Evolutionary conservation across 2,888 invertebrate species (phyloP).

Genomic region (Epistrophe grossulariae): DNA sequence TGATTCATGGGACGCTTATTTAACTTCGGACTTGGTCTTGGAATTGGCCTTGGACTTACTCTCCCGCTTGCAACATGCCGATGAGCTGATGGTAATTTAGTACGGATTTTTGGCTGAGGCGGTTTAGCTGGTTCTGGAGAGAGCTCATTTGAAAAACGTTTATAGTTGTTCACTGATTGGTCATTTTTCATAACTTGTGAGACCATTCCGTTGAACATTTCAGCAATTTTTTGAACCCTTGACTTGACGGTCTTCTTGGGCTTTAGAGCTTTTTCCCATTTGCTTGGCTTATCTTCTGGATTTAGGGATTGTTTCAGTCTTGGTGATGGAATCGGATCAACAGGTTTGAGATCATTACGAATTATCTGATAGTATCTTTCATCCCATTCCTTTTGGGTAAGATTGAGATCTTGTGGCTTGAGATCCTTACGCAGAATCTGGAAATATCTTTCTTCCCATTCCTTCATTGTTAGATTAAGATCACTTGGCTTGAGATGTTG

Average conservation of each 20-base stretch:
- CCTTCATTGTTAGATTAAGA: slow-evolving; percentile 20
- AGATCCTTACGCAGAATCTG: slow-evolving; percentile 31
- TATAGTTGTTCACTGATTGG: slow-evolving; percentile 74
- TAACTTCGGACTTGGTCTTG: slow-evolving; percentile 48
- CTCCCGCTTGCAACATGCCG: neutral
- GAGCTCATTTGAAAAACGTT: slow-evolving; percentile 77
- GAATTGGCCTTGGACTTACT: slow-evolving; percentile 20
- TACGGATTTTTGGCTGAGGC: slow-evolving; percentile 28
- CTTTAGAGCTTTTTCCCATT: slow-evolving; percentile 32
- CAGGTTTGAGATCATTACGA: slow-evolving; percentile 15
- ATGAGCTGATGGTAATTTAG: neutral
- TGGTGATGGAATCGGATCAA: neutral
- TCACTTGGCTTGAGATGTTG: slow-evolving; percentile 27
- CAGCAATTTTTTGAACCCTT: slow-evolving; percentile 81
- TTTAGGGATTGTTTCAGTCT: neutral
- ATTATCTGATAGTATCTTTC: slow-evolving; percentile 37
- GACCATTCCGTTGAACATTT: slow-evolving; percentile 81
- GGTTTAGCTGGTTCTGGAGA: slow-evolving; percentile 39
- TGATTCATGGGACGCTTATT: neutral
- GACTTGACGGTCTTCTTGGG: slow-evolving; percentile 56
- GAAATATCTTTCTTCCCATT: slow-evolving; percentile 52
- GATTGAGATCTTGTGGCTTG: slow-evolving; percentile 68
- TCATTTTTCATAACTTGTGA: slow-evolving; percentile 78
- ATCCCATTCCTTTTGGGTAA: slow-evolving; percentile 46
- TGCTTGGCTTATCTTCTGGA: slow-evolving; percentile 5